Evolutionary conservation across 2,797 vertebrate species (phyloP), one percentile per base, ranked within the genome.

Genomic region (Sebastolobus altivelis): DNA sequence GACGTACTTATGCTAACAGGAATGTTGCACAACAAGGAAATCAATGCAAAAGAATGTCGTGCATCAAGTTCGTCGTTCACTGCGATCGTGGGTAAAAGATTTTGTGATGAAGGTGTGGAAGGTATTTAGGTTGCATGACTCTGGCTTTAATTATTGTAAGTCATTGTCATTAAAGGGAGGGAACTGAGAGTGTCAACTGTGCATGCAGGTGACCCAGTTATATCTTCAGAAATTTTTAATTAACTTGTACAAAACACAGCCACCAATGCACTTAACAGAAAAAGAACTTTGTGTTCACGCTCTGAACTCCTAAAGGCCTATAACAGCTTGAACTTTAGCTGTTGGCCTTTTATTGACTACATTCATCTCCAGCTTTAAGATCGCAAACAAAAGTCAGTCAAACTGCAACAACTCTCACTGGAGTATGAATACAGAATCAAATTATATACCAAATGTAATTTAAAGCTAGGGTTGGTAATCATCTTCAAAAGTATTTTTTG

Each of bases 121-220:
- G 8, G 12, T 6, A 27, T 2, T 27, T 12, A 8, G 10, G 5
- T 2, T n/a, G 1, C 4, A 68, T 16, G 9, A 13, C 6, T 22
- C 10, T 5, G 3, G 3, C 1, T 1, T 3, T 27, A 0, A 35
- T 37, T 20, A 9, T 2, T 25, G 1, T 10, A 1, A 10, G 2
- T 29, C 2, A 10, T 6, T 37, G 14, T 58, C 14, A 37, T 11
- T 9, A 18, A 25, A 33, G 35, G 14, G 38, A 43, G 9, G 18
- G 3, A 49, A 10, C 29, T 12, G 18, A 78, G 7, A 3, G 35
- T 18, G 27, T 9, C 1, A 6, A 16, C 10, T 1, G n/a, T 0
- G 8, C 1, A 2, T 29, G 13, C 14, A 16, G 4, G 0, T 56
- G 0, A 43, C 35, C 14, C 3, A 12, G 3, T 52, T 52, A 4